A percentile compares a stretch with the other conserved stretches of the same genome.
Conservation (phyloP, 2,113 vertebrate genomes). For the Coturnix japonica region DNA sequence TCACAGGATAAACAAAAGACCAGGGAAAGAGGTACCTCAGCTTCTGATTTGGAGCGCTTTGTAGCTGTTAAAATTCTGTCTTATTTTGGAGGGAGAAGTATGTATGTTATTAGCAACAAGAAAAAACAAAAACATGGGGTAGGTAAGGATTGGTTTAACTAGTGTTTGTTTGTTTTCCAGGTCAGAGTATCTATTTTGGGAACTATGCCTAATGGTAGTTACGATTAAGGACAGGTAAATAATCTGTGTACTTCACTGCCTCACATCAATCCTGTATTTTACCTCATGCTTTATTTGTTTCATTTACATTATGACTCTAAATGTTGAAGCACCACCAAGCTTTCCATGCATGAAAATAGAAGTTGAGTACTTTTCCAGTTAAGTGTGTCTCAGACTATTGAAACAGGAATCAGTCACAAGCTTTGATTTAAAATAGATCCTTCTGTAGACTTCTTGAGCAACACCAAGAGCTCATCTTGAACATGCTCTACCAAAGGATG, state of each 20-base stretch:
- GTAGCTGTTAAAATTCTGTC: neutral
- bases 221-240: neutral
- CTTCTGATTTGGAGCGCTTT: neutral
- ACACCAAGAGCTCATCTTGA: neutral
- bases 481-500: neutral
- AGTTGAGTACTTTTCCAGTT: neutral
- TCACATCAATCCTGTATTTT: neutral
- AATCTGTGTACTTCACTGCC: neutral
- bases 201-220: neutral
- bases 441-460: neutral
- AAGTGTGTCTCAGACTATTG: neutral
- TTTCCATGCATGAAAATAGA: neutral
- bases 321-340: neutral
- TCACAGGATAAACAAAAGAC: neutral
- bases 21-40: neutral
- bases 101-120: neutral
- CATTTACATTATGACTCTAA: neutral
- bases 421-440: constrained; percentile 36
- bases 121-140: neutral
- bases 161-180: neutral
- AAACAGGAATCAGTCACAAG: constrained; percentile 40
- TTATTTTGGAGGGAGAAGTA: neutral
- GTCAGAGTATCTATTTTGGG: neutral
- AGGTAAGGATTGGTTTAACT: neutral
- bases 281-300: neutral